These are phyloP conservation scores for Mionectes olivaceus DNA, from an alignment of 2,797 vertebrate genomes.

Conservation along the genomic window DNA sequence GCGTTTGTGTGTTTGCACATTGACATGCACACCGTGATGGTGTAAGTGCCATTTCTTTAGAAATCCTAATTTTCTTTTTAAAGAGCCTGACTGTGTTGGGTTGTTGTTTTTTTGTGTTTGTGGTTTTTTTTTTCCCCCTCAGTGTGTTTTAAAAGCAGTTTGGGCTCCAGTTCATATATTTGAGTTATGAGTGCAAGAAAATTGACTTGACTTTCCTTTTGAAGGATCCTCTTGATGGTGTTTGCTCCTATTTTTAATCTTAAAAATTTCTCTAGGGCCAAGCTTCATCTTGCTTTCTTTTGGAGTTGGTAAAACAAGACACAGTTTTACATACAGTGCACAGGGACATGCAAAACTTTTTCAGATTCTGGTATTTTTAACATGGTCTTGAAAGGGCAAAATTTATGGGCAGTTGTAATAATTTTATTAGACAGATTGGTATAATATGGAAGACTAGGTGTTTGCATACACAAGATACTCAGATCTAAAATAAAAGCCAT, in stretches of 20 bases:
- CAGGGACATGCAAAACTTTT: neutral
- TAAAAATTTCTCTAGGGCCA: neutral
- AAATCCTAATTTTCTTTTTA: constrained; percentile 11
- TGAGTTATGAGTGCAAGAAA: neutral
- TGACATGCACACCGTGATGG: neutral
- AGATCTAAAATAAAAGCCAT: neutral
- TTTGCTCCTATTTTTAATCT: neutral
- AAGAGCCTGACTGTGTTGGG: neutral
- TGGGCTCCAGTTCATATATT: neutral
- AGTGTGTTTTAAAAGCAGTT: neutral
- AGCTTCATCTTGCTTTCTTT: neutral
- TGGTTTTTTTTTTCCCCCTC: neutral
- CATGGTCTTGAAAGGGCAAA: neutral
- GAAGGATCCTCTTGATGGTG: neutral
- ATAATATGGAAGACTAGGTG: neutral
- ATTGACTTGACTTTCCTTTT: neutral
- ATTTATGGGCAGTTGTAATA: neutral
- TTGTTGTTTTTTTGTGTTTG: neutral
- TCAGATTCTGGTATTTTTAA: neutral
- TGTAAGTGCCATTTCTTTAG: neutral
- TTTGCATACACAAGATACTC: neutral
- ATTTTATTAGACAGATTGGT: neutral
- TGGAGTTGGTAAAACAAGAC: neutral
- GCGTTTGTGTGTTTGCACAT: neutral
- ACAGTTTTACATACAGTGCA: neutral